phyloP scores from a whole-genome alignment of 2,888 invertebrate species.

The Neocrepidodera transversa region DNA sequence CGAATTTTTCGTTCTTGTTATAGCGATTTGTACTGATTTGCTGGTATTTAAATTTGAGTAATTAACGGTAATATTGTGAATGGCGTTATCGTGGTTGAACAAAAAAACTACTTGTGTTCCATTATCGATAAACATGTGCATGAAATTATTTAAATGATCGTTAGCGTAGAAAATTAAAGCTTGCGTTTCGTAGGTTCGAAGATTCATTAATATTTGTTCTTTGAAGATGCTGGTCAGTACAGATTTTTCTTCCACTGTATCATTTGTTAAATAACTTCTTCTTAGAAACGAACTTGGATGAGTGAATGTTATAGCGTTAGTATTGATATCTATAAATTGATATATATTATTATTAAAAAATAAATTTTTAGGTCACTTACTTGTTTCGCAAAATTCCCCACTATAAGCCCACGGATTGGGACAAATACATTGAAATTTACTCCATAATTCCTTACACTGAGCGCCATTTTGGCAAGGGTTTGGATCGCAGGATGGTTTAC shows the following conservation, averaged over 20 bases:
- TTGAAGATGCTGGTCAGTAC: constrained; percentile 76
- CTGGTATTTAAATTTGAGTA: constrained; percentile 79
- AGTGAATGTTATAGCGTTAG: constrained; percentile 87
- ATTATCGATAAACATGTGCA: constrained; percentile 84
- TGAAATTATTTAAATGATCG: constrained; percentile 92
- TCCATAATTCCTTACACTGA: constrained; percentile 90
- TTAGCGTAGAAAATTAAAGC: constrained; percentile 89
- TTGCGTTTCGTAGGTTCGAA: constrained; percentile 84
- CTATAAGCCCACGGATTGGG: constrained; percentile 92
- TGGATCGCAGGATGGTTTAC: constrained; percentile 92
- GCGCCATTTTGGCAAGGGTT: constrained; percentile 94
- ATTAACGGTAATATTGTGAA: constrained; percentile 79
- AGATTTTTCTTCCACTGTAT: constrained; percentile 64
- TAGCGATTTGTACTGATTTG: constrained; percentile 87
- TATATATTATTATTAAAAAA: neutral
- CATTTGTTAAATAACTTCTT: constrained; percentile 73
- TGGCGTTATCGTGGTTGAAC: constrained; percentile 83
- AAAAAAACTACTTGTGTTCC: constrained; percentile 82
- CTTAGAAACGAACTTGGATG: constrained; percentile 80
- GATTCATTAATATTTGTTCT: constrained; percentile 84
- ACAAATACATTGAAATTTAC: constrained; percentile 90
- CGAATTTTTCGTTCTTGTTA: constrained; percentile 73
- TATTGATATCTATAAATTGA: constrained; percentile 78
- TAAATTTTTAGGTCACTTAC: constrained; percentile 62
- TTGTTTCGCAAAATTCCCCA: constrained; percentile 88